phyloP scores from a whole-genome alignment of 2,888 invertebrate genomes.

The Nebria salina region DNA sequence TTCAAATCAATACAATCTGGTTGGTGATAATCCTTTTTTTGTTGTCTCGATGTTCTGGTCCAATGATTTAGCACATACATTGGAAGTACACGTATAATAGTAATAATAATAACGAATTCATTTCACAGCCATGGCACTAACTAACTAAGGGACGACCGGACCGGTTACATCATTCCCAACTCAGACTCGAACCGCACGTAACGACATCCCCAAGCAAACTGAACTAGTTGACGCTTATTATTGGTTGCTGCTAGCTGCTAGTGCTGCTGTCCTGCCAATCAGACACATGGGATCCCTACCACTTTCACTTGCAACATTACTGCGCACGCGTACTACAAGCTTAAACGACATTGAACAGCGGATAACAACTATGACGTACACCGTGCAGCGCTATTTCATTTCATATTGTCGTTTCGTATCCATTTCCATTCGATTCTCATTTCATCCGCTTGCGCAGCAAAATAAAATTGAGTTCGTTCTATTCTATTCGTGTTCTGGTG shows the following conservation, averaged over 20 bases:
- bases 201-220: slow-evolving; percentile 38
- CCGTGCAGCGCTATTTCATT: no score
- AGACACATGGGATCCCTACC: slow-evolving; percentile 6
- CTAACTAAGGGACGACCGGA: slow-evolving; percentile 25
- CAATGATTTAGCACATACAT: slow-evolving; percentile 42
- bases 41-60: slow-evolving; percentile 33
- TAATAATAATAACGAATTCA: slow-evolving; percentile 32
- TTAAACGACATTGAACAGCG: background rate
- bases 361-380: no score
- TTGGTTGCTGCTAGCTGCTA: slow-evolving; percentile 20
- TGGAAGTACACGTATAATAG: slow-evolving; percentile 30
- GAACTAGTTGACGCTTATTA: slow-evolving; percentile 17
- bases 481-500: no score
- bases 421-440: no score
- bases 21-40: background rate
- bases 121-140: slow-evolving; percentile 14
- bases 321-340: background rate
- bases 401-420: no score
- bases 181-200: slow-evolving; percentile 21
- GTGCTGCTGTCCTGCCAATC: slow-evolving; percentile 7
- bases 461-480: no score
- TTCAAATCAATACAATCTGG: background rate
- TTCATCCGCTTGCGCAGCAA: no score
- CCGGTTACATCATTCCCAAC: slow-evolving; percentile 44
- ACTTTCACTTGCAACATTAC: background rate